Evolutionary conservation across 2,888 invertebrate species (phyloP).

Genomic region (Dicranocentrus wangi): DNA sequence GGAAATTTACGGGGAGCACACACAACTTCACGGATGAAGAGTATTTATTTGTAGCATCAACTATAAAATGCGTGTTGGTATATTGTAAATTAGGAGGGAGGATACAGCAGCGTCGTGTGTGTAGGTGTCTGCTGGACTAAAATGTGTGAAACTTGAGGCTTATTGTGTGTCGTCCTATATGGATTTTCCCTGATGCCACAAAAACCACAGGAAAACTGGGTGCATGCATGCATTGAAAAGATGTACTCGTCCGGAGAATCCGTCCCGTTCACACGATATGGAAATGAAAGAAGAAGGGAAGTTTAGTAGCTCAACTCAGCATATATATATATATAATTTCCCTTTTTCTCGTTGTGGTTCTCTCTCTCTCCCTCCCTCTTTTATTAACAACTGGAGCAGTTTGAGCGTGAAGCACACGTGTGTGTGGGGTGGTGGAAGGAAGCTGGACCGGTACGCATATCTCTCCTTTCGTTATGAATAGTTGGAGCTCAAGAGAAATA

Average conservation of each 20-base stretch:
- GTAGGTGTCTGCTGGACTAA: too few species aligned
- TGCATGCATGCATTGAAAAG: not conserved
- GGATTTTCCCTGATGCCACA: not conserved
- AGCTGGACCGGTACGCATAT: not conserved
- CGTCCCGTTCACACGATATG: constrained; percentile 15
- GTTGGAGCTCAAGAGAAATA: not conserved
- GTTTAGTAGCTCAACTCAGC: too few species aligned
- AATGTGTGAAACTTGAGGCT: too few species aligned
- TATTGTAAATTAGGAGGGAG: too few species aligned
- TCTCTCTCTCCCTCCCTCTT: not conserved
- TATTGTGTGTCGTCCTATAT: not conserved
- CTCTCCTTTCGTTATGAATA: not conserved
- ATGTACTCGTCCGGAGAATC: not conserved
- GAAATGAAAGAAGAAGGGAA: too few species aligned
- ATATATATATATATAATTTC: too few species aligned
- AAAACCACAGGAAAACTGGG: not conserved
- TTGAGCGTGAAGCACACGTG: not conserved
- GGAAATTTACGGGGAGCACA: too few species aligned
- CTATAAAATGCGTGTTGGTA: too few species aligned
- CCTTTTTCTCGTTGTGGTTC: too few species aligned
- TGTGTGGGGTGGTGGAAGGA: not conserved
- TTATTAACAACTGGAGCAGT: not conserved
- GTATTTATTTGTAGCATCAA: too few species aligned
- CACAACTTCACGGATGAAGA: too few species aligned
- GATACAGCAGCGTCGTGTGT: too few species aligned